Base-by-base conservation (phyloP, 2,888 invertebrate genomes). In the Acleris emargana region DNA sequence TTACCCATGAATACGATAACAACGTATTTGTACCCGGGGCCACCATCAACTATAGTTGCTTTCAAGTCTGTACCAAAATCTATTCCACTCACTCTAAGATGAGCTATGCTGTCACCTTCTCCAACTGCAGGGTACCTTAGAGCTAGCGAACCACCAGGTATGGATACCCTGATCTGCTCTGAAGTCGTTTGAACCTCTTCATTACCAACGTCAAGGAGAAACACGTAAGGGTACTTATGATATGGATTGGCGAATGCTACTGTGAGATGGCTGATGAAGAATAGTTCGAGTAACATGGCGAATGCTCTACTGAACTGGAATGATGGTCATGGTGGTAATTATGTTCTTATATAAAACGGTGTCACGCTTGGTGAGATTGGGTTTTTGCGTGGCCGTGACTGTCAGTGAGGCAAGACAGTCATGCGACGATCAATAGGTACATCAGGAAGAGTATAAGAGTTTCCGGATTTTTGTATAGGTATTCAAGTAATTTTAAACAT, bases 61-160 rank as follows among this genome's bases (percentile, higher is more conserved):
- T 90, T 91, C 1, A 92, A 76, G 68, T 91, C 84, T 4, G 88
- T 87, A 2, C 89, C 90, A 58, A 88, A 92, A 76, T 91, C 91
- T 57, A 92, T 87, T 7, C 89, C 87, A 72, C 86, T 90, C 25
- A 91, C 91, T 79, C 91, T 81, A 1, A 92, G 80, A 68, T 91
- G 91, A 1, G 83, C 78, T 78, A 92, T 90, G 1, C 80, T 80
- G 42, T 88, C 81, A 45, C 87, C 89, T 62, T 84, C 76, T 2
- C 85, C 87, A 13, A 82, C 74, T 6, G 88, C 92, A 53, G 92
- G 92, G 68, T 89, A 90, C 62, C 89, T 80, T 45, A 92, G 69
- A 38, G 91, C 91, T 68, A 91, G 60, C 1, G 89, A 88, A 13
- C 91, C 91, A 67, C 92, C 91, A n/a, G 89, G 89, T 54, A 83